These are phyloP conservation scores for Macrotis lagotis DNA, from an alignment of 2,113 vertebrate genomes.

Conservation along the genomic window DNA sequence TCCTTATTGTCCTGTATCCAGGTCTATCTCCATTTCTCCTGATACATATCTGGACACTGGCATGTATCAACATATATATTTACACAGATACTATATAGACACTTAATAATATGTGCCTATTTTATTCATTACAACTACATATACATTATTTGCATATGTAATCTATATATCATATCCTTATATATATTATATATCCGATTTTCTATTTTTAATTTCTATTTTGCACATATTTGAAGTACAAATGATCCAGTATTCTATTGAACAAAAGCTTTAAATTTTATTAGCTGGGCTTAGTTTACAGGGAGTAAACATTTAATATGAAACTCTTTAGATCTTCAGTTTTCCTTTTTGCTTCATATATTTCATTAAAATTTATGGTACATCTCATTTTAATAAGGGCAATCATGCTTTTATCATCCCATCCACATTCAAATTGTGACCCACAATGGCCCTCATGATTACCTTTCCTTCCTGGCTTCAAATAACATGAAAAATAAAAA, in stretches of 20 bases:
- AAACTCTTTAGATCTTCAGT: not conserved
- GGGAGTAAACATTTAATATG: conserved; percentile 18
- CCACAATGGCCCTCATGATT: not conserved
- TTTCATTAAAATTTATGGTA: not conserved
- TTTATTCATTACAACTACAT: no score
- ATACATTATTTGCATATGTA: no score
- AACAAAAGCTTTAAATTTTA: conserved; percentile 41
- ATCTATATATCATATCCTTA: not conserved
- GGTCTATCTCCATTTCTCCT: no score
- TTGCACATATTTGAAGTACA: conserved; percentile 35
- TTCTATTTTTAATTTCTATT: not conserved
- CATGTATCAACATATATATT: no score
- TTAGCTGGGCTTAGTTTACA: not conserved
- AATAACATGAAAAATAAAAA: conserved; percentile 13
- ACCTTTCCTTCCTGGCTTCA: conserved; percentile 4
- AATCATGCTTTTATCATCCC: not conserved
- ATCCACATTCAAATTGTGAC: not conserved
- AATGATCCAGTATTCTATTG: not conserved
- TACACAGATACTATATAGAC: no score
- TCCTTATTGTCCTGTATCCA: no score
- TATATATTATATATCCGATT: not conserved
- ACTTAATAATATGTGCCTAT: no score
- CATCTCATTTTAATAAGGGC: not conserved
- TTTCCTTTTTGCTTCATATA: conserved; percentile 6
- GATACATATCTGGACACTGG: no score